Evolutionary conservation across 30 jellyfish, hydroid and myxozoan species (phyloP), one percentile per base, ranked within the genome.

Genomic region (Cassiopea xamachana): DNA sequence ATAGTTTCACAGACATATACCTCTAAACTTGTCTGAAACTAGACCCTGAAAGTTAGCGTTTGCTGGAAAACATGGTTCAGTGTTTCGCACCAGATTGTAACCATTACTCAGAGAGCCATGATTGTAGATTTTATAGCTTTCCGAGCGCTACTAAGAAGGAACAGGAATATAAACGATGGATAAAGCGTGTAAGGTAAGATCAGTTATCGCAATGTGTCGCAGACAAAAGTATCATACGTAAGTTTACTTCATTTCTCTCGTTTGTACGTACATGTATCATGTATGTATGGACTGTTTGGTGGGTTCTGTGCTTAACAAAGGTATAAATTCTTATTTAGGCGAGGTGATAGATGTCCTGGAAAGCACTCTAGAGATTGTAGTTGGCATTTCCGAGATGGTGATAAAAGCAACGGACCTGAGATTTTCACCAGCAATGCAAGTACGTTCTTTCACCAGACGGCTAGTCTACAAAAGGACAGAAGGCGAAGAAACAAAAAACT

Each of bases 301-400:
- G 19, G 1, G 80, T 12, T 45, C 48, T 27, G 69, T 14, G 8
- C 14, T 14, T 1, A 74, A 45, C 83, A 18, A 64, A 44, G 62
- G 46, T 74, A 60, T 39, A 8, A 6, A 59, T 74, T 64, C 64
- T 82, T 82, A 16, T 1, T 12, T 19, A 64, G 90, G 82, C 64
- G 90, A 67, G 75, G 48, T 47, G 87, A 78, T 50, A 81, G 81
- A 81, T 84, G 62, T 84, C 90, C 81, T 14, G 62, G 62, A 62
- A 81, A 43, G 4, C 1, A 81, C 44, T 27, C 62, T 48, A 16
- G 91, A 69, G 91, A 60, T 43, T 83, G 86, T 48, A 69, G 86
- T 75, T 83, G 92, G 46, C 92, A 83, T 70, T 83, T 83, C 50
- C 18, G 84, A 3, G 74, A 83, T 72, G 92, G 61, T 16, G 84